Evolutionary conservation across 1,140 invertebrate species (phyloP).

Genomic region (Orchesella cincta): DNA sequence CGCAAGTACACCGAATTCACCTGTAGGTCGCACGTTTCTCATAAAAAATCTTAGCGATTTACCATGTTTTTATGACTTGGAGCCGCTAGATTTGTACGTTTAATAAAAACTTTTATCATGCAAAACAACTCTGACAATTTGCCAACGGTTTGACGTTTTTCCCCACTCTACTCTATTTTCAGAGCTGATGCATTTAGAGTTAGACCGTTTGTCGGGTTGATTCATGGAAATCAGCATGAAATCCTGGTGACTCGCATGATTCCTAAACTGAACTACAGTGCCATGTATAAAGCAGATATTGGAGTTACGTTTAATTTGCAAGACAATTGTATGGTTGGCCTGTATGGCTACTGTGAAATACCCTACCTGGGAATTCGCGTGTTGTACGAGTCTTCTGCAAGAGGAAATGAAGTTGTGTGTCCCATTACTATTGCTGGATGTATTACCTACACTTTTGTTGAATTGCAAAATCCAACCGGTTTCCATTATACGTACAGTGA

Average conservation of each 20-base stretch:
- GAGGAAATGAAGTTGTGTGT: background rate
- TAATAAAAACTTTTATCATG: background rate
- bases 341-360: background rate
- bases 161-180: background rate
- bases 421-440: background rate
- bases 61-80: background rate
- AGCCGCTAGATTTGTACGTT: background rate
- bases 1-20: background rate
- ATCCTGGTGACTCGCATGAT: background rate
- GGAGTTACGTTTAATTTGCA: background rate
- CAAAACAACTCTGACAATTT: background rate
- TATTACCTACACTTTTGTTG: background rate
- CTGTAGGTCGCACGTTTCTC: background rate
- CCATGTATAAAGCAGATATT: background rate
- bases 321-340: background rate
- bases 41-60: conserved; percentile 14
- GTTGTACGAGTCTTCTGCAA: background rate
- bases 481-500: background rate
- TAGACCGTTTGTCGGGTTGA: background rate
- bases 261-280: background rate
- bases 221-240: conserved; percentile 4
- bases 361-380: background rate
- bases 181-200: background rate
- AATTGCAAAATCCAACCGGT: background rate
- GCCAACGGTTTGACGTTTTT: no score